These are phyloP conservation scores for Erebia palarica DNA, from an alignment of 2,888 invertebrate genomes.

Conservation along the genomic window DNA sequence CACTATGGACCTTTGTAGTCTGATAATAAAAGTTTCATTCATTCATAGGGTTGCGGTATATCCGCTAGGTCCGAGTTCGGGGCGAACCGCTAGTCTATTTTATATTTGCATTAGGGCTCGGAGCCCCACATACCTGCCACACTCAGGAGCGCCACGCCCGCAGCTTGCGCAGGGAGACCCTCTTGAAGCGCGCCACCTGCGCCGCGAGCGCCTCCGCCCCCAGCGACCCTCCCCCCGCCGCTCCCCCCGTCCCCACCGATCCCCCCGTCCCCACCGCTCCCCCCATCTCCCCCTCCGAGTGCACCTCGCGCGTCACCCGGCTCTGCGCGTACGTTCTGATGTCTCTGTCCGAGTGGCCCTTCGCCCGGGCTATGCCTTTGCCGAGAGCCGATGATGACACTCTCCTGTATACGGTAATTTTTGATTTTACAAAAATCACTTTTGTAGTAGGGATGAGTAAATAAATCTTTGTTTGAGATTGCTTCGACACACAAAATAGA, in stretches of 20 bases:
- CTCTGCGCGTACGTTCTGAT: constrained; percentile 71
- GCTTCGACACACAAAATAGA: too few species aligned
- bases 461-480: too few species aligned
- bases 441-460: too few species aligned
- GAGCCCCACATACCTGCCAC: constrained; percentile 63
- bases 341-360: constrained; percentile 83
- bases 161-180: constrained; percentile 89
- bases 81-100: too few species aligned
- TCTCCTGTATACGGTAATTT: constrained; percentile 52
- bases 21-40: too few species aligned
- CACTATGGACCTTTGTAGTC: too few species aligned
- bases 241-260: too few species aligned
- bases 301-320: constrained; percentile 81
- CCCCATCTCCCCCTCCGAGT: constrained; percentile 87
- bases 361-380: constrained; percentile 76
- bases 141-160: constrained; percentile 92
- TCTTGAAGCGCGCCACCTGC: constrained; percentile 89
- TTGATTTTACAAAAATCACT: too few species aligned
- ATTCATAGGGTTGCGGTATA: too few species aligned
- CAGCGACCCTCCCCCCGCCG: constrained; percentile 84
- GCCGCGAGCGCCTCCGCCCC: constrained; percentile 86
- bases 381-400: constrained; percentile 64
- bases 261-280: constrained; percentile 78
- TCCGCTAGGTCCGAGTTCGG: too few species aligned
- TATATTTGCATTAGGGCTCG: too few species aligned